Conservation (phyloP, 1,140 invertebrate genomes). For the Trissolcus basalis region DNA sequence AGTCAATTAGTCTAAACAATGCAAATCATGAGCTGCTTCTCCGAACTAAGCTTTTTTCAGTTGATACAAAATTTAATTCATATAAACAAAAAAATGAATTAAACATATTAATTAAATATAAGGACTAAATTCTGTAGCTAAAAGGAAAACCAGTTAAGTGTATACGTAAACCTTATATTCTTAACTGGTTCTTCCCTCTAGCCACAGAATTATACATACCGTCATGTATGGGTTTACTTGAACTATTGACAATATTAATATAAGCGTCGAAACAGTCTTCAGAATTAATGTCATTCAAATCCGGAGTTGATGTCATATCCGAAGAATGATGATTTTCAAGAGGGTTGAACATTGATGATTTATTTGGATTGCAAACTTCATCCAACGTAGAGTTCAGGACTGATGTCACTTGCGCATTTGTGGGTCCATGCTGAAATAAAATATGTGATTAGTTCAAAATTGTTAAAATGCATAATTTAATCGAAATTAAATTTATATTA, state of each 20-base stretch:
- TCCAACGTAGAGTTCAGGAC: too few species aligned
- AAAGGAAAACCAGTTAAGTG: too few species aligned
- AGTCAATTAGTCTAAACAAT: slow-evolving; percentile 26
- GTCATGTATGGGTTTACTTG: slow-evolving; percentile 69
- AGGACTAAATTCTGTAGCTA: too few species aligned
- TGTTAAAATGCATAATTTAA: too few species aligned
- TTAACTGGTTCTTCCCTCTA: too few species aligned
- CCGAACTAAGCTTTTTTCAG: not conserved
- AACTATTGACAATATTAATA: slow-evolving; percentile 73
- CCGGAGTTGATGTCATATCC: slow-evolving; percentile 63
- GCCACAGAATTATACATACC: slow-evolving; percentile 62
- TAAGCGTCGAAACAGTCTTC: slow-evolving; percentile 71
- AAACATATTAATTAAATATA: not conserved
- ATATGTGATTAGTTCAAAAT: too few species aligned
- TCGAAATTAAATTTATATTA: too few species aligned
- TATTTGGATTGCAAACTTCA: slow-evolving; percentile 12
- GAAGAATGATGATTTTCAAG: slow-evolving; percentile 61
- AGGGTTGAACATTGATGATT: slow-evolving; percentile 61
- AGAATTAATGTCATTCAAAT: slow-evolving; percentile 68
- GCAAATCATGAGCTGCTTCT: slow-evolving; percentile 5
- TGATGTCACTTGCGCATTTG: too few species aligned
- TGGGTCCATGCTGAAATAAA: too few species aligned
- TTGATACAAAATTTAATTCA: not conserved
- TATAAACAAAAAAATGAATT: not conserved
- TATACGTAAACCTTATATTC: too few species aligned